Base-by-base conservation (phyloP, 2,797 vertebrate species). In the Stomatorhinus walkeri region DNA sequence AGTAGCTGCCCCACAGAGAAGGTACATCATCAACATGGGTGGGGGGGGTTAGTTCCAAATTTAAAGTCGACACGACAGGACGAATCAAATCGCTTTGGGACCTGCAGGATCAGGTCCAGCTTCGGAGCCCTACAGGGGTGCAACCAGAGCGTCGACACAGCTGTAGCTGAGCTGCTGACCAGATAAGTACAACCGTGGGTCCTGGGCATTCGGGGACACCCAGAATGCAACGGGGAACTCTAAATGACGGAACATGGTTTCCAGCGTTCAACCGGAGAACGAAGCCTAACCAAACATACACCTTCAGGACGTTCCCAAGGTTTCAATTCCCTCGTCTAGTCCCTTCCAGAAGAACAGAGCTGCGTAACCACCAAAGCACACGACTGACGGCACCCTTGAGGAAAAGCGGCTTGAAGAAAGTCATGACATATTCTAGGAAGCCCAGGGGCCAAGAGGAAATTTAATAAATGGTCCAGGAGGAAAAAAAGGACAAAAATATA, bases 391-490 rank as follows among this genome's bases (percentile, higher is more conserved):
- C n/a, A 0, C 49, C 51, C 12, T 68, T 83, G 43, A 91, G 89
- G 59, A 90, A 89, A 4, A 48, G 1, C 48, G 56, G 90, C 92
- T 76, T 92, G 92, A 40, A 87, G 84, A 32, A 88, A 46, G 48
- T 43, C 4, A 16, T 90, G 22, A 91, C 89, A 91, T 91, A 92
- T 92, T 92, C 4, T 90, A 88, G 28, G 1, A 76, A 22, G 59
- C 59, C 76, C 90, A 87, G 43, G 81, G 22, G 32, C n/a, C 22
- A 49, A 32, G 32, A 90, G 59, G 54, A 87, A 88, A 56, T 87
- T 54, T 49, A 91, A 88, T 89, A 76, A 84, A 43, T 22, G 43
- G 52, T 84, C 61, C 81, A n/a, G 22, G 4, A 59, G 56, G 54
- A 56, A 22, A 54, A 88, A 72, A 5, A 54, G 32, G 22, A 68